Conservation (phyloP, 1,140 invertebrate species). For the Plectrocnemia conspersa region DNA sequence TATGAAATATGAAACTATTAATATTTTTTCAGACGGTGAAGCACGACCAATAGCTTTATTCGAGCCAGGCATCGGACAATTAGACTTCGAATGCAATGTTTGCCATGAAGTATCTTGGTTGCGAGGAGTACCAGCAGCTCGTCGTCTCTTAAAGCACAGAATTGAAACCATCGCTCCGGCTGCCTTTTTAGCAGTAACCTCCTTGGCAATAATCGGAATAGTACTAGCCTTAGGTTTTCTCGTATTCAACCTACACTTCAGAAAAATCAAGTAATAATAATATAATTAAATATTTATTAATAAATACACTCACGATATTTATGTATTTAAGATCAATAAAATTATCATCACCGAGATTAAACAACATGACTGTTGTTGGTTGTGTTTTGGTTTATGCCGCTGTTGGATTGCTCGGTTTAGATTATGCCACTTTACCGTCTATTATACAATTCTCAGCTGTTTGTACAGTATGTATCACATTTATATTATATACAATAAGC, state of each 20-base stretch:
- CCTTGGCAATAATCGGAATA: constrained; percentile 71
- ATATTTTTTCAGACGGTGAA: constrained; percentile 56
- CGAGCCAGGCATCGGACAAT: constrained; percentile 58
- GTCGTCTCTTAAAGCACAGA: constrained; percentile 63
- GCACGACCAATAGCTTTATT: constrained; percentile 70
- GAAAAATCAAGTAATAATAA: constrained; percentile 72
- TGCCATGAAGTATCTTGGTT: constrained; percentile 71
- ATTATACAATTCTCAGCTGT: constrained; percentile 69
- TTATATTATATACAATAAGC: background rate
- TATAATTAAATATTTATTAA: constrained; percentile 8
- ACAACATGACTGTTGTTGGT: constrained; percentile 93
- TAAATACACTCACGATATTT: constrained; percentile 4
- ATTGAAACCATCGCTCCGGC: constrained; percentile 70
- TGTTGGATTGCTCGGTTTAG: constrained; percentile 84
- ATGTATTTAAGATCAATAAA: constrained; percentile 75
- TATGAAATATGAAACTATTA: too few species aligned
- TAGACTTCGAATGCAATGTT: constrained; percentile 66
- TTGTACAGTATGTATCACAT: constrained; percentile 65
- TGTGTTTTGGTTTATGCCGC: constrained; percentile 91
- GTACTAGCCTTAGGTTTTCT: constrained; percentile 71
- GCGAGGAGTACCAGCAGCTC: constrained; percentile 70
- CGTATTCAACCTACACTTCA: constrained; percentile 81
- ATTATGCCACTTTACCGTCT: constrained; percentile 69
- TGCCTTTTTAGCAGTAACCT: constrained; percentile 65
- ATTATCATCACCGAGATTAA: constrained; percentile 92